These are phyloP conservation scores for Notolabrus celidotus DNA, from an alignment of 2,797 vertebrate species.

Conservation along the genomic window DNA sequence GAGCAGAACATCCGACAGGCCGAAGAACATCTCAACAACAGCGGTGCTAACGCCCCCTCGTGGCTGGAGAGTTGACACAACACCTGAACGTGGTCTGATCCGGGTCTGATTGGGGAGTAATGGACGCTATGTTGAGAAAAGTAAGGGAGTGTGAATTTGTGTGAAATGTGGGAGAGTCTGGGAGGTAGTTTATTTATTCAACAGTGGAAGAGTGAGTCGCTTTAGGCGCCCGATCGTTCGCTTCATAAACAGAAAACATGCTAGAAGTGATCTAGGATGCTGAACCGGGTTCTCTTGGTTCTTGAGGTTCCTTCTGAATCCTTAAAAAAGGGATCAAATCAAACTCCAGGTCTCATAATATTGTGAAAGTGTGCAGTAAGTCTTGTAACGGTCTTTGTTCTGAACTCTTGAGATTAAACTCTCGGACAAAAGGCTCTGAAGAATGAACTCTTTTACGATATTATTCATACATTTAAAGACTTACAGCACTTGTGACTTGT, in stretches of 20 bases:
- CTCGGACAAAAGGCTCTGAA: not conserved
- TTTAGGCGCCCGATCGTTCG: not conserved
- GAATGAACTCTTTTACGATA: not conserved
- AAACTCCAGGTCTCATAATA: not conserved
- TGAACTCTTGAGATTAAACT: not conserved
- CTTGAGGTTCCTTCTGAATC: not conserved
- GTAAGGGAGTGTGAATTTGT: not conserved
- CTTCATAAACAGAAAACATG: not conserved
- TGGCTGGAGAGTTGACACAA: conserved; percentile 90
- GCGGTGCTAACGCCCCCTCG: conserved; percentile 85
- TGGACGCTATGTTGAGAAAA: not conserved
- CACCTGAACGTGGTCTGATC: not conserved
- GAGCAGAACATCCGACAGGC: conserved; percentile 90
- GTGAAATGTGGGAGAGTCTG: not conserved
- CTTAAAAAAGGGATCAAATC: not conserved
- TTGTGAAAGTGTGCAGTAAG: not conserved
- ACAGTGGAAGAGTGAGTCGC: not conserved
- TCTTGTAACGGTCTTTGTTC: not conserved
- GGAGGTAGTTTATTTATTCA: conserved; percentile 28
- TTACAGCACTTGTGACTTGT: conserved; percentile 22
- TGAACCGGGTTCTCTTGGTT: no score
- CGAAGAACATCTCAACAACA: conserved; percentile 80
- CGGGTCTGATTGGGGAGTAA: not conserved
- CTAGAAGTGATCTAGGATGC: no score
- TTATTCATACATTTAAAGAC: not conserved